Percentiles rank a stretch among this genome's conserved stretches.
Evolutionary conservation across 2,888 invertebrate genomes (phyloP).

Genomic region (Aleiodes leptofemur): DNA sequence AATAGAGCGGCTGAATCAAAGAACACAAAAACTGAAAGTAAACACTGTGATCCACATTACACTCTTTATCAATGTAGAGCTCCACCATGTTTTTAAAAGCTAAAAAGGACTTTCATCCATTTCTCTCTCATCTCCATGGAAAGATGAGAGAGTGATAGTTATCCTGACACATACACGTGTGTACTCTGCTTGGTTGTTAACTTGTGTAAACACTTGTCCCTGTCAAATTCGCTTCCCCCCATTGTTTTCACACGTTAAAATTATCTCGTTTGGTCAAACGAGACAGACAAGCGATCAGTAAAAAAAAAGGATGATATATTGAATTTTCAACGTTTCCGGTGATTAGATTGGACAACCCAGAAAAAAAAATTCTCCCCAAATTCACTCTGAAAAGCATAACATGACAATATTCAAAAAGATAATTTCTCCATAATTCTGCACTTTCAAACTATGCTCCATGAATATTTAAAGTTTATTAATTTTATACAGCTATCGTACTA

Average conservation of each 20-base stretch:
- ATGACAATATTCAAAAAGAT: too few relatives aligned
- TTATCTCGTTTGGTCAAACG: slow-evolving; percentile 1
- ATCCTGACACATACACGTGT: slow-evolving; percentile 19
- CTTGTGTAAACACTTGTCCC: slow-evolving; percentile 36
- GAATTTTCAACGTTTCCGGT: background rate
- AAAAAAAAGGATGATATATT: slow-evolving; percentile 13
- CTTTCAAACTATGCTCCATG: too few relatives aligned
- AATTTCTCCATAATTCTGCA: too few relatives aligned
- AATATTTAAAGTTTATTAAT: too few relatives aligned
- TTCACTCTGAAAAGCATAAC: background rate
- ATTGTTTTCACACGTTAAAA: slow-evolving; percentile 11
- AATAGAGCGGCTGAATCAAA: too few relatives aligned
- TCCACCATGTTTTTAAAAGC: background rate
- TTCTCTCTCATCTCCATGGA: slow-evolving; percentile 3
- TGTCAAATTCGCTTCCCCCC: background rate
- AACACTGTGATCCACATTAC: background rate
- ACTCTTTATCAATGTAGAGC: background rate
- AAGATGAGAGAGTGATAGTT: slow-evolving; percentile 1
- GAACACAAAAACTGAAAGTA: background rate
- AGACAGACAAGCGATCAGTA: slow-evolving; percentile 7
- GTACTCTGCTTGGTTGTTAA: slow-evolving; percentile 27
- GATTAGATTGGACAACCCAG: background rate
- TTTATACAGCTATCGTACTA: too few relatives aligned
- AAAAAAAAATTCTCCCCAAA: background rate
- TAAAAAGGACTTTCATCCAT: slow-evolving; percentile 3